A percentile compares a stretch with the other conserved stretches of the same genome.
phyloP scores from a whole-genome alignment of 2,888 invertebrate species.

The Kryphioiulus occultus region DNA sequence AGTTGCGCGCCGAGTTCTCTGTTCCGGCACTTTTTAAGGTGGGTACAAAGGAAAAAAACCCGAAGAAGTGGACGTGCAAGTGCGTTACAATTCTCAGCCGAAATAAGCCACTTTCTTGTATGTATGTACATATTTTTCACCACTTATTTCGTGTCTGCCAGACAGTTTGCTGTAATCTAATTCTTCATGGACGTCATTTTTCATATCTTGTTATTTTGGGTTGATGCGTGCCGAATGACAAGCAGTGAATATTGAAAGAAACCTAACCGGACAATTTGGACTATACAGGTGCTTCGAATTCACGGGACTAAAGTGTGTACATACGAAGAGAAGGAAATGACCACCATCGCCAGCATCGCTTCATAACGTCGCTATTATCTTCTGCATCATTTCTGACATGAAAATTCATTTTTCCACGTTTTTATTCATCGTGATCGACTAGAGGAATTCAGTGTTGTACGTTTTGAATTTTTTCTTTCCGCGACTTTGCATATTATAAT shows the following conservation, averaged over 20 bases:
- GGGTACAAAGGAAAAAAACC: constrained; percentile 39
- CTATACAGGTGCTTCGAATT: constrained; percentile 6
- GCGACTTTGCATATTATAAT: constrained; percentile 40
- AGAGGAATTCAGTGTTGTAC: background rate
- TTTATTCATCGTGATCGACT: constrained; percentile 13
- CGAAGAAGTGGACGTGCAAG: constrained; percentile 43
- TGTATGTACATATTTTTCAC: constrained; percentile 50
- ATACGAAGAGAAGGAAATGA: background rate
- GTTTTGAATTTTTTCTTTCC: constrained; percentile 18
- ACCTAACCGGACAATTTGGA: background rate
- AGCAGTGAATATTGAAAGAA: background rate
- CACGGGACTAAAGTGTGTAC: background rate
- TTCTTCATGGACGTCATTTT: constrained; percentile 37
- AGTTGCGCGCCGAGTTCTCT: background rate
- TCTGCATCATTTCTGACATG: constrained; percentile 20
- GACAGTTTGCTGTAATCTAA: constrained; percentile 27
- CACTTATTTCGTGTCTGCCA: constrained; percentile 40
- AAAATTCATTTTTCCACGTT: constrained; percentile 38
- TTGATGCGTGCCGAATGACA: constrained; percentile 9
- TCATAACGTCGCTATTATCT: constrained; percentile 9
- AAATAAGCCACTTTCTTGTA: constrained; percentile 46
- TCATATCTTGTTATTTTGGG: constrained; percentile 12
- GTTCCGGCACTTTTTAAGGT: constrained; percentile 26
- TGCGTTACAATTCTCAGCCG: constrained; percentile 45
- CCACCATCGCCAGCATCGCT: background rate